Percentiles rank a stretch among this genome's conserved stretches.
Conservation (phyloP, 2,797 vertebrate genomes). For the Lycodopsis pacificus region DNA sequence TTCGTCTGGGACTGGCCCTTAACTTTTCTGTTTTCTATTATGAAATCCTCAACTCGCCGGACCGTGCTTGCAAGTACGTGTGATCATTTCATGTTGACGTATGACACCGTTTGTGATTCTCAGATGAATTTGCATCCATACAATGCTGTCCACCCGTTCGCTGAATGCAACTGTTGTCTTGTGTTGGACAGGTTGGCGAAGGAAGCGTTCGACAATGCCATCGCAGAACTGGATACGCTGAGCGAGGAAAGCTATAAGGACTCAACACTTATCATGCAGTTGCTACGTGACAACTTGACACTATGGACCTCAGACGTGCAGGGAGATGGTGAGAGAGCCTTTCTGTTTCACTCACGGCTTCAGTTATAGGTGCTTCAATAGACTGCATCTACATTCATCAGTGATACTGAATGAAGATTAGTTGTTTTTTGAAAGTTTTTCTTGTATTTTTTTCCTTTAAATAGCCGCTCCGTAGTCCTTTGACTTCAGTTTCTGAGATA, state of each 20-base stretch:
- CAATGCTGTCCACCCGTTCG: no score
- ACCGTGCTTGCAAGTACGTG: slow-evolving; percentile 94
- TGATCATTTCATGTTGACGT: not conserved
- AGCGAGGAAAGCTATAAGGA: slow-evolving; percentile 99
- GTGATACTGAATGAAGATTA: not conserved
- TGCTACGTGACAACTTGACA: slow-evolving; percentile 99
- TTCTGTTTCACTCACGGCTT: not conserved
- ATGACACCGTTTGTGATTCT: no score
- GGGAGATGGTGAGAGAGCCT: slow-evolving; percentile 91
- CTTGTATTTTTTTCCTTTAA: not conserved
- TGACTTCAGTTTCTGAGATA: not conserved
- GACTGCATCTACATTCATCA: not conserved
- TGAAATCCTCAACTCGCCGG: slow-evolving; percentile 99
- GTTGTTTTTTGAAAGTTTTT: not conserved
- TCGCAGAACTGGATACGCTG: slow-evolving; percentile 98
- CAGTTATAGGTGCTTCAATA: not conserved
- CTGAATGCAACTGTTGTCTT: not conserved
- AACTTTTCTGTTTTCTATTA: slow-evolving; percentile 99
- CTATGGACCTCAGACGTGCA: slow-evolving; percentile 99
- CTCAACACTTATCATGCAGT: slow-evolving; percentile 99
- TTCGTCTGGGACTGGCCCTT: slow-evolving; percentile 95
- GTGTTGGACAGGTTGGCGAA: slow-evolving; percentile 92
- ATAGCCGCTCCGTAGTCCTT: no score
- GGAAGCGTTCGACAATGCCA: slow-evolving; percentile 97
- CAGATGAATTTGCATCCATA: slow-evolving; percentile 34